A percentile compares a stretch with the other conserved stretches of the same genome.
Conservation (phyloP, 2,797 vertebrate genomes). For the Momotus momota region DNA sequence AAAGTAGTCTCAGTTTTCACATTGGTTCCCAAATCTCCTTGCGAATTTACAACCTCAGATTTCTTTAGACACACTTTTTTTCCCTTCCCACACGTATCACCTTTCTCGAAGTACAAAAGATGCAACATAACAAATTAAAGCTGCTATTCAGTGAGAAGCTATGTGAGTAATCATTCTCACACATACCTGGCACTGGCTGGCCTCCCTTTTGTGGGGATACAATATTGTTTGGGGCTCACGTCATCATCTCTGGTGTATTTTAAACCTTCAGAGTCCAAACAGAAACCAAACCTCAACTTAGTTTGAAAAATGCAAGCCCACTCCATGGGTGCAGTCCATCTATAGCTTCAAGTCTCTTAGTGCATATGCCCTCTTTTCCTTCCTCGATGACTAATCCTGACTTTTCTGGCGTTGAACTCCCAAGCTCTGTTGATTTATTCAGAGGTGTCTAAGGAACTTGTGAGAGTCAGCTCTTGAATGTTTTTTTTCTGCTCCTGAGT, state of each 20-base stretch:
- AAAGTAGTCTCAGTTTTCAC: slow-evolving; percentile 58
- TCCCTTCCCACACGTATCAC: neutral
- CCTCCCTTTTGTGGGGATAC: neutral
- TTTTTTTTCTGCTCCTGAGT: neutral
- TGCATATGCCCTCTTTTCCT: neutral
- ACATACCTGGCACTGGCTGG: neutral
- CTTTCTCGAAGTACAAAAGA: neutral
- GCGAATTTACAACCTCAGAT: slow-evolving; percentile 39
- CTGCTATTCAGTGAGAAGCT: neutral
- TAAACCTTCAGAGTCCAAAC: neutral
- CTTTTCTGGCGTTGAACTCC: neutral
- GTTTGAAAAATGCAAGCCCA: neutral
- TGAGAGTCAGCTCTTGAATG: rapidly evolving
- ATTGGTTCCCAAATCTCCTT: slow-evolving; percentile 48
- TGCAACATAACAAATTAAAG: slow-evolving; percentile 30
- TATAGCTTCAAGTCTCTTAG: rapidly evolving
- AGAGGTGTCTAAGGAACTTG: neutral
- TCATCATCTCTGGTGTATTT: neutral
- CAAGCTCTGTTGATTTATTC: neutral
- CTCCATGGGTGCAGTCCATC: neutral
- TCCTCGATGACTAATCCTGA: neutral
- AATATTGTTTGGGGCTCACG: neutral
- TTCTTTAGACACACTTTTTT: neutral
- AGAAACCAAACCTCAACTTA: neutral
- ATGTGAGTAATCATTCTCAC: neutral